phyloP scores from a whole-genome alignment of 1,140 invertebrate genomes.

The Drosophila elegans region DNA sequence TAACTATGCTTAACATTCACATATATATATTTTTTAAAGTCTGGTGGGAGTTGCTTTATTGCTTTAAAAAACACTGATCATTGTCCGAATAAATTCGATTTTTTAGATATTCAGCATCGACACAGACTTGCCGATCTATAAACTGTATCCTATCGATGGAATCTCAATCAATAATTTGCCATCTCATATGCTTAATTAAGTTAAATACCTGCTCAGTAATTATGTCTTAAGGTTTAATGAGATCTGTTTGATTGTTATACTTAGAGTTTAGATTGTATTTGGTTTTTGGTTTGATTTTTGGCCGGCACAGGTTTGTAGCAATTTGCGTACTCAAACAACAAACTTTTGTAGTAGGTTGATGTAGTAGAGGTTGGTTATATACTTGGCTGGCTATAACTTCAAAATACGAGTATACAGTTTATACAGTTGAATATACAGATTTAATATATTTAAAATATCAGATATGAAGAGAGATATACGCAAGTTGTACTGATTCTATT shows the following conservation, averaged over 20 bases:
- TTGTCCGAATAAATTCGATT: too few species aligned
- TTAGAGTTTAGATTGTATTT: slow-evolving; percentile 71
- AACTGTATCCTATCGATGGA: background rate
- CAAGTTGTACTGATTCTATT: slow-evolving; percentile 38
- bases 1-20: too few species aligned
- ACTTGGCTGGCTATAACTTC: slow-evolving; percentile 78
- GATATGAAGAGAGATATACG: slow-evolving; percentile 36
- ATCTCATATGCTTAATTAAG: slow-evolving; percentile 46
- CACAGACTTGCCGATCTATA: too few species aligned
- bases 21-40: too few species aligned
- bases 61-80: too few species aligned
- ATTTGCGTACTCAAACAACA: slow-evolving; percentile 81
- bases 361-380: slow-evolving; percentile 64
- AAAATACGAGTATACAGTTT: slow-evolving; percentile 77
- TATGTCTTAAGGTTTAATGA: slow-evolving; percentile 64
- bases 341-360: slow-evolving; percentile 66
- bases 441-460: slow-evolving; percentile 47
- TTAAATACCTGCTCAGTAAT: slow-evolving; percentile 68
- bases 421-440: slow-evolving; percentile 68
- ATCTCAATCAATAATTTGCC: background rate
- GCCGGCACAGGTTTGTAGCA: slow-evolving; percentile 80
- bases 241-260: slow-evolving; percentile 62
- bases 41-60: too few species aligned
- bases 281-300: slow-evolving; percentile 60
- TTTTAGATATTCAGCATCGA: too few species aligned